A percentile compares a stretch with the other conserved stretches of the same genome.
Evolutionary conservation across 1,140 invertebrate species (phyloP).

Genomic region (Condylostylus longicornis): DNA sequence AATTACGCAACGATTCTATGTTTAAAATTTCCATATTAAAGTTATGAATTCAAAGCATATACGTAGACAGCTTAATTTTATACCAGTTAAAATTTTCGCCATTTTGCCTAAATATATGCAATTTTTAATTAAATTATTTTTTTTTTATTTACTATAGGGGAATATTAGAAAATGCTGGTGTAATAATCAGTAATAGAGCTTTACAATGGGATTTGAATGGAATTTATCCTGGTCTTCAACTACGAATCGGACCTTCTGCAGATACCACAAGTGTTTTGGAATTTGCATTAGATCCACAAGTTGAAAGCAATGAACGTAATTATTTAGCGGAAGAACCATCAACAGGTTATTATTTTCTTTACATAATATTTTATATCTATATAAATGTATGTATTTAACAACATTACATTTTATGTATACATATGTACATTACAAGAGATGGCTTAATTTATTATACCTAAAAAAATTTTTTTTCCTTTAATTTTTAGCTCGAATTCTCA

Average conservation of each 20-base stretch:
- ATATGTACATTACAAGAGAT: not conserved
- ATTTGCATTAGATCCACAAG: constrained; percentile 49
- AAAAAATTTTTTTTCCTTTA: not conserved
- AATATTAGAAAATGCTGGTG: constrained; percentile 51
- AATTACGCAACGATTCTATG: too few species aligned
- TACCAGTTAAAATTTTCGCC: not conserved
- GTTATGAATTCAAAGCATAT: too few species aligned
- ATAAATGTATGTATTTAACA: not conserved
- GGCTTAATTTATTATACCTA: not conserved
- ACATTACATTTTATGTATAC: not conserved
- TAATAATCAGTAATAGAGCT: constrained; percentile 49
- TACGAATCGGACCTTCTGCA: constrained; percentile 49
- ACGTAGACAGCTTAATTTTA: too few species aligned
- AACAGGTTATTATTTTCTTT: constrained; percentile 29
- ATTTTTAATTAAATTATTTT: too few species aligned
- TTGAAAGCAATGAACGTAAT: constrained; percentile 31
- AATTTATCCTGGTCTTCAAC: constrained; percentile 51
- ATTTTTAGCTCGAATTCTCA: constrained; percentile 48
- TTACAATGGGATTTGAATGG: constrained; percentile 53
- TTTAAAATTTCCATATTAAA: too few species aligned
- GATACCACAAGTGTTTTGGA: constrained; percentile 49
- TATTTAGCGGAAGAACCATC: constrained; percentile 32
- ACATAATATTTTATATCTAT: not conserved
- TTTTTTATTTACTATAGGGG: constrained; percentile 19
- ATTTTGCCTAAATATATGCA: not conserved